Base-by-base conservation (phyloP, 2,797 vertebrate genomes). In the Anomalospiza imberbis region DNA sequence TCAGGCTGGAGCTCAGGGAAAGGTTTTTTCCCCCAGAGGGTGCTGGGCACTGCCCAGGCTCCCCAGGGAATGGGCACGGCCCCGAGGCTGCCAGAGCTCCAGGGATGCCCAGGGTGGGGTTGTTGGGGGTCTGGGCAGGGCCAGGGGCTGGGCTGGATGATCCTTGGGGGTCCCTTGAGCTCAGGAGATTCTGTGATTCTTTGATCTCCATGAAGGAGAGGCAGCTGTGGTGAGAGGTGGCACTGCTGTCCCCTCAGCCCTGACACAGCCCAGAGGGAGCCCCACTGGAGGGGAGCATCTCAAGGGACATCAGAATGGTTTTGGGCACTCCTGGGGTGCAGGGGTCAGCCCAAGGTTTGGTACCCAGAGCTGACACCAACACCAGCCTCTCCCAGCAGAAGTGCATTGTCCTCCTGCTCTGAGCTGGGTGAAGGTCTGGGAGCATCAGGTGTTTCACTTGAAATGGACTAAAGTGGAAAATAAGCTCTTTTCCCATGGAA, bases 71-170 rank as follows among this genome's bases (percentile, higher is more conserved):
- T 77, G 73, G 83, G n/a, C 83, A 40, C 29, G 4, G 63, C 63
- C 82, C 73, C 48, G 32, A 70, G 48, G 73, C 83, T 85, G 83
- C 83, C 83, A 77, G 40, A 86, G 83, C 73, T 77, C 3, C 65
- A 86, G 65, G 63, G 47, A 5, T 58, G 63, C 12, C 1, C 72
- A 40, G 63, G 50, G 13, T 6, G 72, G 74, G 74, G 1, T 3
- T 51, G 15, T 0, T 71, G 66, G 50, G 44, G 17, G 32, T 32
- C 44, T 87, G 36, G 11, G 58, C 71, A 66, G 61, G 53, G 26
- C 3, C 3, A 1, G 24, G 34, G 1, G 14, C 1, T 18, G 26
- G 3, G 0, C 3, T 58, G 11, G 10, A 1, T 42, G 12, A 11
- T 28, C 54, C 22, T 6, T 12, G 12, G 5, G 32, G 36, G 7